Evolutionary conservation across 2,797 vertebrate genomes (phyloP).

Genomic region (Enteromius argenteus): DNA sequence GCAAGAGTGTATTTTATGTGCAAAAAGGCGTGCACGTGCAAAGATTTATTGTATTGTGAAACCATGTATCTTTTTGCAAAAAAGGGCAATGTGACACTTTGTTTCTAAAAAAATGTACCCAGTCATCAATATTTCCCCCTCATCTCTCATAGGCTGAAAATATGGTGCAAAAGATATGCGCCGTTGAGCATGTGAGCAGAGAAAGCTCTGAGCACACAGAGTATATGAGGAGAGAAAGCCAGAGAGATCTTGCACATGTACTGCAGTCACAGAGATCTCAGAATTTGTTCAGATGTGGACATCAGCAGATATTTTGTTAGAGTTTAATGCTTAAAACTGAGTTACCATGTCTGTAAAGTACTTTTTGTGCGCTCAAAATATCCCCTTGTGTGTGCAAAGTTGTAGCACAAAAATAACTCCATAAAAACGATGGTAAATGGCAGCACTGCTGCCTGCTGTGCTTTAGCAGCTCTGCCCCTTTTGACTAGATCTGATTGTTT

Average conservation of each 20-base stretch:
- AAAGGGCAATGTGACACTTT: not conserved
- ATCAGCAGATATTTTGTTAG: not conserved
- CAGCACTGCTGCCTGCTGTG: not conserved
- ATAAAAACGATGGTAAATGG: not conserved
- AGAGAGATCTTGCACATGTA: not conserved
- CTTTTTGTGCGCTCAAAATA: not conserved
- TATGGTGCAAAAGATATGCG: not conserved
- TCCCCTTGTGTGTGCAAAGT: not conserved
- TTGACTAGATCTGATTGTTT: constrained; percentile 70
- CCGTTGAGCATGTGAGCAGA: not conserved
- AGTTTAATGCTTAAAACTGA: not conserved
- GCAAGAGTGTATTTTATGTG: not conserved
- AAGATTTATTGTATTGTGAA: not conserved
- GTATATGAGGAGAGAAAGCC: not conserved
- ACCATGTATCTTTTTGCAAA: not conserved
- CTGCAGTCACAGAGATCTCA: not conserved
- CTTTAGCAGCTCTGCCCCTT: constrained; percentile 64
- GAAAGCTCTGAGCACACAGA: not conserved
- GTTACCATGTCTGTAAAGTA: not conserved
- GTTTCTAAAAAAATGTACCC: not conserved
- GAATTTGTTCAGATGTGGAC: not conserved
- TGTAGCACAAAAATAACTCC: not conserved
- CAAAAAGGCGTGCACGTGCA: not conserved
- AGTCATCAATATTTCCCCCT: constrained; percentile 6
- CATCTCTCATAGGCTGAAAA: not conserved